These are phyloP conservation scores for Dolichotis patagonum DNA, from an alignment of 2,113 vertebrate genomes.

Conservation along the genomic window DNA sequence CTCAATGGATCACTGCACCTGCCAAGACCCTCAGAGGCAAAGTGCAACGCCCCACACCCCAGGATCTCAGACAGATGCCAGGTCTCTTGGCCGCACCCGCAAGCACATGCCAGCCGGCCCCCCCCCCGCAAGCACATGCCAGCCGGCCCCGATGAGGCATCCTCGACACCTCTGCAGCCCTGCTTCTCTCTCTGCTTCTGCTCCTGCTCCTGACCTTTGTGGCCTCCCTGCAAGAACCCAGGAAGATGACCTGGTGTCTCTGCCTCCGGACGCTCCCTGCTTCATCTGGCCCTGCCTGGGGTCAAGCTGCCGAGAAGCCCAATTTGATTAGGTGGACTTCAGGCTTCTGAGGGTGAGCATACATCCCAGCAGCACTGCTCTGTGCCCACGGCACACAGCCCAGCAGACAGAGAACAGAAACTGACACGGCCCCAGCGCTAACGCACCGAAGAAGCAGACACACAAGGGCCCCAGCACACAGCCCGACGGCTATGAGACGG, in stretches of 20 bases:
- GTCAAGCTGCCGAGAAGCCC: not conserved
- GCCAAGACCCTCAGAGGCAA: not conserved
- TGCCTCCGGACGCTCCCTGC: not conserved
- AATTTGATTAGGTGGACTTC: not conserved
- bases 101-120: not conserved
- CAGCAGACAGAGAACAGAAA: too few species aligned
- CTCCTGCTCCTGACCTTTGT: not conserved
- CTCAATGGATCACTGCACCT: fast-evolving
- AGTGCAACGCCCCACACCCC: not conserved
- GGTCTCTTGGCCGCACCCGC: not conserved
- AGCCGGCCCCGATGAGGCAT: not conserved
- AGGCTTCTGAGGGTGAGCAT: not conserved
- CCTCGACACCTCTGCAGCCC: too few species aligned
- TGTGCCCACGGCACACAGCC: fast-evolving
- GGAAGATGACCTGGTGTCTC: not conserved
- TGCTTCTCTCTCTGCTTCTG: not conserved
- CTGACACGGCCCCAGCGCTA: fast-evolving
- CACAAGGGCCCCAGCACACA: fast-evolving
- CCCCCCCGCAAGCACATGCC: fast-evolving
- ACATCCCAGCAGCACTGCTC: fast-evolving
- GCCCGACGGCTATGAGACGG: fast-evolving
- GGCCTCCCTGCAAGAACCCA: not conserved
- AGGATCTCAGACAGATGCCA: not conserved
- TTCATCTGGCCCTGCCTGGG: not conserved
- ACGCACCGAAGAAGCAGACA: not conserved